Evolutionary conservation across 1,140 invertebrate species (phyloP).

Genomic region (Heliconius hermathena): DNA sequence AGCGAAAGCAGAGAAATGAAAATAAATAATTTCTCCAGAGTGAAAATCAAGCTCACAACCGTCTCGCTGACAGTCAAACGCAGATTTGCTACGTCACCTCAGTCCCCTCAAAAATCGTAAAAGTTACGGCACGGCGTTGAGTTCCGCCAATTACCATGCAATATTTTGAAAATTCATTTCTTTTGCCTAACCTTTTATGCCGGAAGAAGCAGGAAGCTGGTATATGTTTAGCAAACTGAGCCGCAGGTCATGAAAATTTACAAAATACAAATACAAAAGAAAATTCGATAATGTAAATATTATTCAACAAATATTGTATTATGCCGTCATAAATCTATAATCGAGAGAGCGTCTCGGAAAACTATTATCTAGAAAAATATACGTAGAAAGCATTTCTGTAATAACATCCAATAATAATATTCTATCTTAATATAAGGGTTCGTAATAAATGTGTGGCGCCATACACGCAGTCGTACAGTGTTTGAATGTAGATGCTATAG

Average conservation of each 20-base stretch:
- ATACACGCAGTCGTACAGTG: background rate
- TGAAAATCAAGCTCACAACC: too few relatives aligned
- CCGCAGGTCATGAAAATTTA: background rate
- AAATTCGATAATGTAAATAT: background rate
- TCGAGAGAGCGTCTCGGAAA: background rate
- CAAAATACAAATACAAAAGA: background rate
- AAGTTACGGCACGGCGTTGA: too few relatives aligned
- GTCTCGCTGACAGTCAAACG: too few relatives aligned
- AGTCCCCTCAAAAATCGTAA: too few relatives aligned
- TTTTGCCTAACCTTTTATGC: too few relatives aligned
- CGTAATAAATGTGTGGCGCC: background rate
- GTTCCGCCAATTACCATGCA: background rate
- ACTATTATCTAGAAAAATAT: conserved; percentile 7
- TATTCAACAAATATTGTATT: background rate
- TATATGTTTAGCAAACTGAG: background rate
- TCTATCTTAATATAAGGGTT: background rate
- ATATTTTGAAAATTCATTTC: too few relatives aligned
- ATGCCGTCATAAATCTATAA: background rate
- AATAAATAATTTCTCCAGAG: too few relatives aligned
- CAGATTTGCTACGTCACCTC: too few relatives aligned
- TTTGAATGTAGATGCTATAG: background rate
- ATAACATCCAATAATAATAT: background rate
- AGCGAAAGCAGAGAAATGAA: too few relatives aligned
- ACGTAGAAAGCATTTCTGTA: background rate
- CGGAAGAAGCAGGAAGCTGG: too few relatives aligned